Percentiles rank a stretch among this genome's conserved stretches.
Evolutionary conservation across 2,113 vertebrate genomes (phyloP).

Genomic region (Anguilla rostrata): DNA sequence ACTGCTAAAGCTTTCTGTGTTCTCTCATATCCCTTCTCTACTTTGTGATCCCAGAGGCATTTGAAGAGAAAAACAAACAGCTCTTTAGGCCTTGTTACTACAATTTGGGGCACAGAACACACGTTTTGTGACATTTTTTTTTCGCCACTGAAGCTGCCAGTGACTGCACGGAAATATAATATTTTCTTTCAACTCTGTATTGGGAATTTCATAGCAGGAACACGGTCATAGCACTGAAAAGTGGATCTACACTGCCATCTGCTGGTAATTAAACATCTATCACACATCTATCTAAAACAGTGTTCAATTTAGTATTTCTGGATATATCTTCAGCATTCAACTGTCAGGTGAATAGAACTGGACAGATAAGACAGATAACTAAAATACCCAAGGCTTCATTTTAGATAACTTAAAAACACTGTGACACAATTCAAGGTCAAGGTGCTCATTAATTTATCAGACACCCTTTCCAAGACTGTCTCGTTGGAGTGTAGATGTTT

Average conservation of each 20-base stretch:
- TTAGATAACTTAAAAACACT: no score
- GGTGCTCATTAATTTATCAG: no score
- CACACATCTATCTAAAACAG: not conserved
- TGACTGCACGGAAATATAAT: not conserved
- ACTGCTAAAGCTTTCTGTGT: not conserved
- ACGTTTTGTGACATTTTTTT: not conserved
- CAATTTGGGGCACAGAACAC: not conserved
- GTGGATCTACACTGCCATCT: conserved; percentile 22
- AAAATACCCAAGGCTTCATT: no score
- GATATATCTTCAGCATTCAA: not conserved
- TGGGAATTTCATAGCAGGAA: not conserved
- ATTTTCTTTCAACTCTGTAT: not conserved
- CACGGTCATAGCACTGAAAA: not conserved
- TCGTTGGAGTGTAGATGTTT: no score
- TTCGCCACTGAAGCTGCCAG: not conserved
- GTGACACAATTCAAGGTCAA: no score
- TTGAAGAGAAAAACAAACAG: not conserved
- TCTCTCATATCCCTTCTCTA: not conserved
- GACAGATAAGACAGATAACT: not conserved
- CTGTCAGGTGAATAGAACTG: not conserved
- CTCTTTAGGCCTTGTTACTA: not conserved
- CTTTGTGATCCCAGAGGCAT: not conserved
- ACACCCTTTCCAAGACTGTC: no score
- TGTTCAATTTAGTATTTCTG: not conserved
- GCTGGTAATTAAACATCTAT: not conserved